Conservation (phyloP, 2,797 vertebrate genomes). For the Ficedula albicollis region DNA sequence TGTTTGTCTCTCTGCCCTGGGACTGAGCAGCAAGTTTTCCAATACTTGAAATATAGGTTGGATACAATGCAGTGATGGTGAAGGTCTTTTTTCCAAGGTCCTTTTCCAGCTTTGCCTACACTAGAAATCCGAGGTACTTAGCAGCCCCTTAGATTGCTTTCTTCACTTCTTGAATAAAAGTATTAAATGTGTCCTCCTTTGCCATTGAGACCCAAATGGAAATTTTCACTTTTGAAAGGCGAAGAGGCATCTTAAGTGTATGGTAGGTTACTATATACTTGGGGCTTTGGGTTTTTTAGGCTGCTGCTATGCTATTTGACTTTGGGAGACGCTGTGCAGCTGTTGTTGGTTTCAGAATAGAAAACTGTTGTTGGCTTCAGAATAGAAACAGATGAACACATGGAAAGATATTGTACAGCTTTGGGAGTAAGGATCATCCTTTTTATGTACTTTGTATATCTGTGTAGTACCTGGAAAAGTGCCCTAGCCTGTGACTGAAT, state of each 20-base stretch:
- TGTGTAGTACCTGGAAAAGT: neutral
- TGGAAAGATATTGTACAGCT: neutral
- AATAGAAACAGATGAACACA: neutral
- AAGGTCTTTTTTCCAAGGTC: neutral
- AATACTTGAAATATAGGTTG: neutral
- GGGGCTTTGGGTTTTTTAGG: neutral
- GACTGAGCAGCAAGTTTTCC: neutral
- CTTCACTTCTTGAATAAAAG: neutral
- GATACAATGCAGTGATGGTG: neutral
- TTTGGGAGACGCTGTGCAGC: neutral
- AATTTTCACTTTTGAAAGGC: neutral
- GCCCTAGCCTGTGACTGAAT: neutral
- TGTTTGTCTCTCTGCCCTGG: neutral
- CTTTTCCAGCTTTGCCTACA: neutral
- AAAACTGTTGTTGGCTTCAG: neutral
- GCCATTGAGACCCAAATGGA: neutral
- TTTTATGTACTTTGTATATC: neutral
- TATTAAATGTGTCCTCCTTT: neutral
- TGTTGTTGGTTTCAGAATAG: neutral
- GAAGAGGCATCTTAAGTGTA: neutral
- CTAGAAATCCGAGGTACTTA: neutral
- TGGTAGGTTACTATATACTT: rapidly evolving
- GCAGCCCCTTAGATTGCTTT: neutral
- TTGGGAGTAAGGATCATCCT: neutral
- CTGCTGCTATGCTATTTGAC: neutral